A percentile compares a stretch with the other conserved stretches of the same genome.
Evolutionary conservation across 2,113 vertebrate genomes (phyloP).

Genomic region (Butorides virescens): DNA sequence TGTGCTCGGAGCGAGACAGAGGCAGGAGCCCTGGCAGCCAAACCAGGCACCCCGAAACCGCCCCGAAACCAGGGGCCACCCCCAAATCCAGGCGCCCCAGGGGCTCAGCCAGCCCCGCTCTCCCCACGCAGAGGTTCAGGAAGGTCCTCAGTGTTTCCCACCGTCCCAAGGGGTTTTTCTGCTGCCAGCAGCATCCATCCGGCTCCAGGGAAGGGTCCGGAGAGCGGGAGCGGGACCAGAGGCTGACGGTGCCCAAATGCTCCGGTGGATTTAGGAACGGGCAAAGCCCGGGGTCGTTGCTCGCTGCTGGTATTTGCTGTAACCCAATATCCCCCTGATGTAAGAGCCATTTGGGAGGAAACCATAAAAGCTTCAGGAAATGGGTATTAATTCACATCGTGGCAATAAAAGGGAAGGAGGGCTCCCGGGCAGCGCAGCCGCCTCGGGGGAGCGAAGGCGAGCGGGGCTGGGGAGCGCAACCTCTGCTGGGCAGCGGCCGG

Average conservation of each 20-base stretch:
- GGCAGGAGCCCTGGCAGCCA: slow-evolving; percentile 5
- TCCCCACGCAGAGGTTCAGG: fast-evolving
- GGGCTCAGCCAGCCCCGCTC: background rate
- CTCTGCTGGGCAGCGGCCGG: background rate
- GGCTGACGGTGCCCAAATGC: background rate
- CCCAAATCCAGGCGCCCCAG: background rate
- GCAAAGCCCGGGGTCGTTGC: background rate
- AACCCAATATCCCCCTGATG: slow-evolving; percentile 47
- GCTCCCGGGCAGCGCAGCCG: background rate
- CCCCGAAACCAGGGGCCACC: background rate
- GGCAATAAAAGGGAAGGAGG: slow-evolving; percentile 39
- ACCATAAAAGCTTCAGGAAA: slow-evolving; percentile 62
- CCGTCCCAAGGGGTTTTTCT: background rate
- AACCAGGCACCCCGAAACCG: background rate
- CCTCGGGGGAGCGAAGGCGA: background rate
- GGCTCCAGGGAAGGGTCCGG: background rate
- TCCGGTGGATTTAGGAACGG: background rate
- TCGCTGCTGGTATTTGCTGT: background rate
- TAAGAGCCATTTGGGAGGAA: slow-evolving; percentile 53
- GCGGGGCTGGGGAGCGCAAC: background rate
- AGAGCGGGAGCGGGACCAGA: fast-evolving
- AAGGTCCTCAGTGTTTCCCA: background rate
- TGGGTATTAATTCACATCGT: slow-evolving; percentile 56
- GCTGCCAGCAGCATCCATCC: background rate
- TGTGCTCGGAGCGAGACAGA: background rate